Evolutionary conservation across 1,140 invertebrate genomes (phyloP).

Genomic region (Apocrypta bakeri): DNA sequence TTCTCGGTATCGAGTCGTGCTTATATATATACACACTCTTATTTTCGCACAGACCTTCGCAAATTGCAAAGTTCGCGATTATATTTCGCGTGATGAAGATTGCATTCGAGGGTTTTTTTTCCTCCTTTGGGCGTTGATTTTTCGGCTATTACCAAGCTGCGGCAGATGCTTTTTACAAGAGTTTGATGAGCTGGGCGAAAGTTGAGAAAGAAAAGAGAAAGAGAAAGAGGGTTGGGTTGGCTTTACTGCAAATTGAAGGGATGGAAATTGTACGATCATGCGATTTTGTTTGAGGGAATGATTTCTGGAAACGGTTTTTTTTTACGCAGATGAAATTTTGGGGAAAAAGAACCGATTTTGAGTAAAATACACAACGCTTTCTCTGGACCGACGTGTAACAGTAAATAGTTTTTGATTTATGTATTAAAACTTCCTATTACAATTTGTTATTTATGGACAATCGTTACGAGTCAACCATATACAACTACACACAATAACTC

Average conservation of each 20-base stretch:
- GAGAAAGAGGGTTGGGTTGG: neutral
- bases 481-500: no score
- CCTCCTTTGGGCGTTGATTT: neutral
- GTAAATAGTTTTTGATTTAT: no score
- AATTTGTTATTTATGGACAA: no score
- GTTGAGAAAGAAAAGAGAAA: no score
- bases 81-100: conserved; percentile 2
- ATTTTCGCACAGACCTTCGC: neutral
- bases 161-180: neutral
- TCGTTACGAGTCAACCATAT: neutral
- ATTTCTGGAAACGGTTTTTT: neutral
- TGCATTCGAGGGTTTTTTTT: neutral
- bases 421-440: no score
- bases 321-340: neutral
- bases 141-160: neutral
- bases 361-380: no score
- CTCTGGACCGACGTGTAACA: no score
- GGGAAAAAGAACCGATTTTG: neutral
- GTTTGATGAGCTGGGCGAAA: no score
- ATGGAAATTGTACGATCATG: neutral
- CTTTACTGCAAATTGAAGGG: neutral
- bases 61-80: neutral
- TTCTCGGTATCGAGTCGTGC: conserved; percentile 33
- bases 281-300: neutral
- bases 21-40: neutral